A percentile compares a stretch with the other conserved stretches of the same genome.
Conservation (phyloP, 2,797 vertebrate genomes). For the Pangasius krempfi region DNA sequence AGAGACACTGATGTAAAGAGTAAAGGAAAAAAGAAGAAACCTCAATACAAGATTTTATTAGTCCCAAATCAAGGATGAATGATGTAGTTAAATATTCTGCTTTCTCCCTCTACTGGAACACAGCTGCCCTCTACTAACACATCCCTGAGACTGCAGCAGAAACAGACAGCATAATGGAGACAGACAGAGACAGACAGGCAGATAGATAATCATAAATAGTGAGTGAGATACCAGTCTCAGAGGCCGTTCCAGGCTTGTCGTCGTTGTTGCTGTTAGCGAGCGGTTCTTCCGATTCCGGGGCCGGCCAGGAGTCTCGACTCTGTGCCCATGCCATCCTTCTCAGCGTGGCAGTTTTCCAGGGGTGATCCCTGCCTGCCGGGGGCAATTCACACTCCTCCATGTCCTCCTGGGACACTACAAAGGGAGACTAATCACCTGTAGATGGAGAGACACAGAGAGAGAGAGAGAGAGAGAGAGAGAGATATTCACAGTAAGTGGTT, state of each 20-base stretch:
- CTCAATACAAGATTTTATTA: not conserved
- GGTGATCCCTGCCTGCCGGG: slow-evolving; percentile 33
- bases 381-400: slow-evolving; percentile 72
- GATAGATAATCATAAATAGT: too few species aligned
- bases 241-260: slow-evolving; percentile 61
- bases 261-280: slow-evolving; percentile 28
- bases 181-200: not conserved
- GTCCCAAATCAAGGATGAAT: not conserved
- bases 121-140: not conserved
- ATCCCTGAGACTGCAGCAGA: not conserved
- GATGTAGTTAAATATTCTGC: not conserved
- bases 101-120: not conserved
- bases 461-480: not conserved
- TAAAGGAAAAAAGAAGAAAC: not conserved
- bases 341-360: slow-evolving; percentile 73
- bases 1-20: not conserved
- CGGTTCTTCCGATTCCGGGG: slow-evolving; percentile 72
- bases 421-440: slow-evolving; percentile 49
- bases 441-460: slow-evolving; percentile 15
- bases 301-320: slow-evolving; percentile 84
- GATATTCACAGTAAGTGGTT: not conserved
- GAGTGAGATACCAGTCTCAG: slow-evolving; percentile 68
- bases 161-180: not conserved
- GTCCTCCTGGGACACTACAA: slow-evolving; percentile 41
- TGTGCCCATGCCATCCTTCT: slow-evolving; percentile 84